Evolutionary conservation across 2,888 invertebrate genomes (phyloP), one percentile per base, ranked within the genome.

Genomic region (Leptogaster cylindrica): DNA sequence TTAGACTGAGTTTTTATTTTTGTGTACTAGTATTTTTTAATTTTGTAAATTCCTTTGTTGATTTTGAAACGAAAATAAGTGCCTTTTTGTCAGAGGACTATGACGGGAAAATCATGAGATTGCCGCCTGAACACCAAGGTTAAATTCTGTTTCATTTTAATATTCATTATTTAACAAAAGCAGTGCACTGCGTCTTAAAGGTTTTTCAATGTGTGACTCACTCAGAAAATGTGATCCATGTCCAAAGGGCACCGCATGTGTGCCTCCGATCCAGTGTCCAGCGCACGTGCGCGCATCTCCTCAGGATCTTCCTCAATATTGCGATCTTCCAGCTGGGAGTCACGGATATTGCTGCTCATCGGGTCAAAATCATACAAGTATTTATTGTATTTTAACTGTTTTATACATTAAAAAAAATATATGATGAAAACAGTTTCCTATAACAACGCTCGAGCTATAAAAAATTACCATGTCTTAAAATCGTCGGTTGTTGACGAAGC

Each of bases 261-360:
- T 88, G 3, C 85, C 87, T 0, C 84, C 82, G 70, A 83, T 89
- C 18, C 87, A 87, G 75, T 89, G 89, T 75, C 88, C 89, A 1
- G 88, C 87, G 0, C 88, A 87, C 75, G 77, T 88, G 3, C 78
- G 81, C 2, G 75, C 78, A 76, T 72, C 73, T 41, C 71, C 70
- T 0, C 71, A 76, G 44, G 76, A 78, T 31, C 78, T 77, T 67
- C 81, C 83, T 1, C 84, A 83, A 10, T 75, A 79, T 18, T 89
- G 89, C 72, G 85, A 85, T 58, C 77, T 87, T 10, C 72, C 77
- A 1, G 76, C 77, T 1, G 83, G 82, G 0, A 74, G 82, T 2
- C 76, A 75, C 68, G 89, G 89, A 0, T 81, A 87, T 27, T 88
- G 89, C 74, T 89, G 89, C 73, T 81, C 81, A 63, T 87, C 87